Evolutionary conservation across 1,140 invertebrate genomes (phyloP).

Genomic region (Watersipora subatra): DNA sequence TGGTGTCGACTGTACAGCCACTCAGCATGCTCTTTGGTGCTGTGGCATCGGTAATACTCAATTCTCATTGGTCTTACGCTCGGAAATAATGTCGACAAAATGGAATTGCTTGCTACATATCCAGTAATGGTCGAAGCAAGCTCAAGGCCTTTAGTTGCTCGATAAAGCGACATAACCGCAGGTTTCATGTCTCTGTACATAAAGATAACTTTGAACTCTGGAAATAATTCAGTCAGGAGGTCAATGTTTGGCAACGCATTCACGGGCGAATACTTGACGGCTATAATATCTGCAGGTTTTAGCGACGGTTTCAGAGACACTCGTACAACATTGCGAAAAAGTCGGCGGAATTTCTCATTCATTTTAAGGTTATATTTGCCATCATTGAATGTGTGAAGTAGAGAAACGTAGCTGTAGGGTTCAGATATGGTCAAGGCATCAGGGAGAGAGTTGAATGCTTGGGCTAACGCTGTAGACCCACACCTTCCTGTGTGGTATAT

Average conservation of each 20-base stretch:
- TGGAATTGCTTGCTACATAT: background rate
- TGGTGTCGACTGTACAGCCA: background rate
- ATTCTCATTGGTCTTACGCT: background rate
- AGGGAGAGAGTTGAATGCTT: background rate
- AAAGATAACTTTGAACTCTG: background rate
- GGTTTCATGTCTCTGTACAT: background rate
- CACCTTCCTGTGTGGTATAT: background rate
- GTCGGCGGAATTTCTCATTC: background rate
- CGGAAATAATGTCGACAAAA: background rate
- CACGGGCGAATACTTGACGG: background rate
- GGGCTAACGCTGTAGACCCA: background rate
- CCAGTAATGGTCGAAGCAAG: background rate
- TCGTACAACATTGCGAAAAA: background rate
- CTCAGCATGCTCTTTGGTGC: background rate
- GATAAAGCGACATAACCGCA: background rate
- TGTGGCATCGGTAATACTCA: background rate
- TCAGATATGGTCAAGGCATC: background rate
- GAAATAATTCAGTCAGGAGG: background rate
- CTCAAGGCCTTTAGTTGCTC: background rate
- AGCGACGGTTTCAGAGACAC: background rate
- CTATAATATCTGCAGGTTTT: background rate
- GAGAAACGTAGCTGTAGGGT: background rate
- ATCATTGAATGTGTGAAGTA: background rate
- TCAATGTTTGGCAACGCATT: background rate
- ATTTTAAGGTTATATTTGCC: background rate